Base-by-base conservation (phyloP, 2,888 invertebrate genomes). In the Amiota communis region DNA sequence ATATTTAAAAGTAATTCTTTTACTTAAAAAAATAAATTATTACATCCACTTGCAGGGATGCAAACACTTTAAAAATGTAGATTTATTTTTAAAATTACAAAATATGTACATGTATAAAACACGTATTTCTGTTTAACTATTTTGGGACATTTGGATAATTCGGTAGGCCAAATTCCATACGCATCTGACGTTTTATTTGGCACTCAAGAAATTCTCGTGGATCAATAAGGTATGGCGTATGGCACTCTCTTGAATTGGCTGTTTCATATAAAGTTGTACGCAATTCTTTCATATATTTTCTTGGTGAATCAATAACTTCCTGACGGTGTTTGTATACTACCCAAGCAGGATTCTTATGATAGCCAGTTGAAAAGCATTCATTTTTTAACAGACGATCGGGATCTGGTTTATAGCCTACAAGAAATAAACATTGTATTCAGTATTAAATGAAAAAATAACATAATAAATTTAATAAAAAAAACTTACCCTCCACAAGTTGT, bases 351-450 rank as follows among this genome's bases (percentile, higher is more conserved):
- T 69, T 17, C n/a, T 49, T 49, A 20, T 12, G 17, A 69, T 69
- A 69, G 8, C 51, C 53, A 11, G 69, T 78, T 17, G 70, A 76
- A 74, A 77, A 69, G 74, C 63, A 63, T 79, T 67, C 67, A 8
- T 47, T 6, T 10, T 1, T 0, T 49, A 67, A 51, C 2, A 1
- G 0, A 17, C 67, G 10, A 48, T 67, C 8, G 3, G 15, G 15
- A 15, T 67, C 12, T 8, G 51, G 49, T 51, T 48, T 49, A 47
- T 67, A 67, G 4, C 20, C 67, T 67, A 1, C 15, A 49, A 23
- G 8, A 36, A 64, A 64, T 36, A 11, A 64, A 47, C 10, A 23
- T 13, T 20, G 8, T 36, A 36, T 36, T 36, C 36, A 6, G 36
- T 23, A 23, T 23, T 23, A 2, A 23, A 23, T 23, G 23, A 23